phyloP scores from a whole-genome alignment of 2,113 vertebrate species.

The Hypanus sabinus region DNA sequence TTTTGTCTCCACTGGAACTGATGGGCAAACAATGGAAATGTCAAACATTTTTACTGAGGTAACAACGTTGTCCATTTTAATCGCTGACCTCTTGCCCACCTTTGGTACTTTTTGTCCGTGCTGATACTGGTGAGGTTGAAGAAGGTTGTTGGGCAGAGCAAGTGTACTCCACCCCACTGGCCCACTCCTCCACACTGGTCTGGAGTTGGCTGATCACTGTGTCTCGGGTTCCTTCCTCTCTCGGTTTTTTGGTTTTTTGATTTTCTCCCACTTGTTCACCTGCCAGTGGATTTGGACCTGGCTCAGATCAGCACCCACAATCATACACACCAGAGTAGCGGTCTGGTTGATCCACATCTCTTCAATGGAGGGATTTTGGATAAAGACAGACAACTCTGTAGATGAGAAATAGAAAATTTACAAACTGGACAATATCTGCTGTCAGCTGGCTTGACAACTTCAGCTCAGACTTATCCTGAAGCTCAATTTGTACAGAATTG shows the following conservation, averaged over 20 bases:
- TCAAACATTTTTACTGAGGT: no score
- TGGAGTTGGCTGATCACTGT: not conserved
- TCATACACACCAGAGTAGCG: not conserved
- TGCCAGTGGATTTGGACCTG: not conserved
- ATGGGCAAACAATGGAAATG: no score
- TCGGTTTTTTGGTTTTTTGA: not conserved
- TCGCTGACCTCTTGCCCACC: not conserved
- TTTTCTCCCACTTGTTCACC: not conserved
- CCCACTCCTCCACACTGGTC: no score
- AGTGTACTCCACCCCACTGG: no score
- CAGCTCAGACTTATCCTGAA: not conserved
- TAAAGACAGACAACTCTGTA: not conserved
- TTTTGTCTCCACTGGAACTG: no score
- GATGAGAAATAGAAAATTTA: not conserved
- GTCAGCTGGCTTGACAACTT: not conserved
- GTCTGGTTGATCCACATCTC: not conserved
- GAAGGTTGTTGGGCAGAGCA: no score
- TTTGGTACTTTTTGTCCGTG: no score
- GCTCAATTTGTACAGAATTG: not conserved
- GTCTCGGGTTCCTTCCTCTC: not conserved
- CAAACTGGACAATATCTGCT: no score
- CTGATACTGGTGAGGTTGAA: no score
- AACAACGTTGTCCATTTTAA: no score
- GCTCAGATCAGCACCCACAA: not conserved
- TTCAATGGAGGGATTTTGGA: not conserved